phyloP scores from a whole-genome alignment of 2,888 invertebrate species.

The Leptura quadrifasciata region DNA sequence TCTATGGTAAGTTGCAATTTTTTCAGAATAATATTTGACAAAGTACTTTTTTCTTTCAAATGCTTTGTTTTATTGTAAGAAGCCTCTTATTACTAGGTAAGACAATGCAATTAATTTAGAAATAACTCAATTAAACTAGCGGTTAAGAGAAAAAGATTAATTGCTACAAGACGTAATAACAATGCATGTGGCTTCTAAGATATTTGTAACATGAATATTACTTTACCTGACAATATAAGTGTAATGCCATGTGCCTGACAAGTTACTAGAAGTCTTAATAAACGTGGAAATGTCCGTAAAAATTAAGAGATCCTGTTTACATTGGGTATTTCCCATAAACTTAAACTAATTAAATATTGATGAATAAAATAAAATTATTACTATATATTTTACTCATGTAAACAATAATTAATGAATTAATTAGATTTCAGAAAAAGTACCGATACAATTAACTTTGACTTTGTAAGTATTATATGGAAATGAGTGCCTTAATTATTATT shows the following conservation, averaged over 20 bases:
- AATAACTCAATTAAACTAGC: background rate
- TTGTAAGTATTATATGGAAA: no score
- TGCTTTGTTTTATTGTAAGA: background rate
- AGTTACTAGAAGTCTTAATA: background rate
- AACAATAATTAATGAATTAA: background rate
- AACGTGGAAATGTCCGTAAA: conserved; percentile 1
- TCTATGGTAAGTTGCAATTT: background rate
- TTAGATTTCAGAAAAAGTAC: no score
- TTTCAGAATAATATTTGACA: background rate
- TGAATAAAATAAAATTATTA: background rate
- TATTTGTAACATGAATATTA: conserved; percentile 2
- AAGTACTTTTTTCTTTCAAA: background rate
- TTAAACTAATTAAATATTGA: background rate
- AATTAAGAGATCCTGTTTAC: conserved; percentile 7
- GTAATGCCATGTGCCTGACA: background rate
- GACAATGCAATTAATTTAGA: background rate
- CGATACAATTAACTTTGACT: no score
- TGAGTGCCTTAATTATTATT: no score
- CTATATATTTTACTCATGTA: background rate
- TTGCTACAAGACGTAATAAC: background rate
- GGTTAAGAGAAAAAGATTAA: background rate
- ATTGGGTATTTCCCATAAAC: background rate
- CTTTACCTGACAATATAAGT: background rate
- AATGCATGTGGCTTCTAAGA: conserved; percentile 3
- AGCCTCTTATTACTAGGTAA: background rate